Evolutionary conservation across 2,888 invertebrate species (phyloP).

Genomic region (Drosophila birchii): DNA sequence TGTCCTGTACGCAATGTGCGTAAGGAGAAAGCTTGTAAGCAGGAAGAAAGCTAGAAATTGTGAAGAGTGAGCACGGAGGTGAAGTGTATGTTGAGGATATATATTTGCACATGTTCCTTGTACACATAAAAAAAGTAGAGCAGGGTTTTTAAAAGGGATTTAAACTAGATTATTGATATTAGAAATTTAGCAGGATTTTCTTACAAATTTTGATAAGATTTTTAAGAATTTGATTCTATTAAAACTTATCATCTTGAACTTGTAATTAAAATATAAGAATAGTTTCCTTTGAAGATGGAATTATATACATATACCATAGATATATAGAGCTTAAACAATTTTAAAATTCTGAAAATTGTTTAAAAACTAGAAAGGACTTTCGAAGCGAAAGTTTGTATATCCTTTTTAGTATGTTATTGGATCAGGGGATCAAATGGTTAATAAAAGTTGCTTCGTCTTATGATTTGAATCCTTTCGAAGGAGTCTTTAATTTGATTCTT

Average conservation of each 20-base stretch:
- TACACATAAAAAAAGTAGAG: not conserved
- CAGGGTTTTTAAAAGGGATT: not conserved
- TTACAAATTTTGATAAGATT: too few relatives aligned
- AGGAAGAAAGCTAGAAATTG: not conserved
- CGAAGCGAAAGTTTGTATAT: too few relatives aligned
- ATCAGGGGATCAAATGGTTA: too few relatives aligned
- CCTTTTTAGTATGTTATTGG: too few relatives aligned
- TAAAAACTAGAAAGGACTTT: too few relatives aligned
- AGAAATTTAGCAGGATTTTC: too few relatives aligned
- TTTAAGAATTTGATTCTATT: too few relatives aligned
- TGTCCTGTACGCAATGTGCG: constrained; percentile 63
- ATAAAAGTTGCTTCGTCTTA: not conserved
- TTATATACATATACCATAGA: too few relatives aligned
- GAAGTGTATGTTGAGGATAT: constrained; percentile 6
- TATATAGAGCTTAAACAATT: too few relatives aligned
- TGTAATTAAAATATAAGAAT: not conserved
- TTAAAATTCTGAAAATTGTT: too few relatives aligned
- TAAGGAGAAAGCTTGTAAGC: constrained; percentile 57
- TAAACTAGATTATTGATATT: not conserved
- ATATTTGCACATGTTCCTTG: constrained; percentile 67
- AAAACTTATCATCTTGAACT: not conserved
- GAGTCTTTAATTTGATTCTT: not conserved
- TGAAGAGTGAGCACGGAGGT: constrained; percentile 11
- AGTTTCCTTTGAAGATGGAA: too few relatives aligned
- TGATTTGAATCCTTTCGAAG: not conserved